Base-by-base conservation (phyloP, 1,140 invertebrate genomes). In the Formica exsecta region DNA sequence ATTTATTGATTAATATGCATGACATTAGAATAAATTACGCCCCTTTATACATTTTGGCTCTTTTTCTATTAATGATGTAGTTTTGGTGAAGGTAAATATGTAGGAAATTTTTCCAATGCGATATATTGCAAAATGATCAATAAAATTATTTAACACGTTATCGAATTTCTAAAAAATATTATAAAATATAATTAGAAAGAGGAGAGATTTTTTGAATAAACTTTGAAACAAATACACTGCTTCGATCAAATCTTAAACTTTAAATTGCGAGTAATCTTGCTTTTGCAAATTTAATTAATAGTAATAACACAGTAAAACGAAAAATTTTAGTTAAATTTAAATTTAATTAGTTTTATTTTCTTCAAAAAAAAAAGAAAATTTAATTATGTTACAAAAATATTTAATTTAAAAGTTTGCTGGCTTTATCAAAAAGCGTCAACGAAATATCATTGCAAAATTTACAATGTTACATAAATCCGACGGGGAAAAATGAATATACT, bases 101-200 rank as follows among this genome's bases (percentile, higher is more conserved):
- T 51, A 11, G 32, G 44, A 38, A 68, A 57, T 41, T 54, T 68
- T 38, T 64, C 32, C 62, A 19, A 44, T 9, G 25, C 59, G 75
- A 48, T 41, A 7, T 13, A 38, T 65, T 38, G 59, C 25, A 16
- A 11, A 25, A 29, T 13, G 2, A 11, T 29, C 41, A 9, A 48
- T 65, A 36, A 13, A 74, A 59, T 59, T 59, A 22, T 64, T 77
- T 64, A 38, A 64, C 19, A 11, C 9, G 16, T 77, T 77, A 76
- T 65, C 38, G 36, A 77, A 65, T 77, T 65, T 77, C 11, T 29
- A 65, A 77, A 77, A 65, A 74, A 74, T 6, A 32, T 59, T 74
- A 25, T 38, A 41, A 25, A 29, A n/a, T 25, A 66, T 70, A 70
- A 68, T 48, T 48, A 29, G 29, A 19, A 3, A 44, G 9, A 9